phyloP scores from a whole-genome alignment of 2,113 vertebrate genomes.

The Periophthalmodon schlosseri region DNA sequence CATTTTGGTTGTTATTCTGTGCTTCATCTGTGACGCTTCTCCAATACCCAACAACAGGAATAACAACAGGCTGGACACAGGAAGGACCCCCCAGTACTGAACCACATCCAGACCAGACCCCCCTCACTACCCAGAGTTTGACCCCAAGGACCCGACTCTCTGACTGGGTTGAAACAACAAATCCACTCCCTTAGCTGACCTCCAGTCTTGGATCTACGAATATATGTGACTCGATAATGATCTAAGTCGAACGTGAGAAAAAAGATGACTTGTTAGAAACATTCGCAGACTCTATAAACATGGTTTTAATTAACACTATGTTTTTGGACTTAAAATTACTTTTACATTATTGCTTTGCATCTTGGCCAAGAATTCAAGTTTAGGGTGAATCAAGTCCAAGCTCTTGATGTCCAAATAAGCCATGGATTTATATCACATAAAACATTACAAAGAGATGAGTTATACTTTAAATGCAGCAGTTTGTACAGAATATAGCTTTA shows the following conservation, averaged over 20 bases:
- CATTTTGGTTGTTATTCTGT: conserved; percentile 62
- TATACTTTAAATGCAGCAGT: not conserved
- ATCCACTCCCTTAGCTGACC: conserved; percentile 47
- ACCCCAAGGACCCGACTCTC: conserved; percentile 50
- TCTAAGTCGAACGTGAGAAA: conserved; percentile 51
- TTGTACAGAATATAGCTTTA: conserved; percentile 6
- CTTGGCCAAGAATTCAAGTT: conserved; percentile 36
- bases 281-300: conserved; percentile 31
- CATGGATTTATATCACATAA: conserved; percentile 3
- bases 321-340: conserved; percentile 52
- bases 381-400: conserved; percentile 18
- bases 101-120: conserved; percentile 43
- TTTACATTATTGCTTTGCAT: conserved; percentile 34
- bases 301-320: conserved; percentile 59
- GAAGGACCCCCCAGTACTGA: conserved; percentile 61
- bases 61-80: conserved; percentile 49
- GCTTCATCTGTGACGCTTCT: conserved; percentile 54
- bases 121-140: conserved; percentile 52
- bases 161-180: conserved; percentile 67
- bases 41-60: conserved; percentile 66
- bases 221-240: conserved; percentile 55
- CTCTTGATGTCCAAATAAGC: not conserved
- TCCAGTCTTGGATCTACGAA: conserved; percentile 50
- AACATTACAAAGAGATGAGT: conserved; percentile 6
- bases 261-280: conserved; percentile 23